These are phyloP conservation scores for Oxyscelio sp. DNA, from an alignment of 2,888 invertebrate species.

Conservation along the genomic window DNA sequence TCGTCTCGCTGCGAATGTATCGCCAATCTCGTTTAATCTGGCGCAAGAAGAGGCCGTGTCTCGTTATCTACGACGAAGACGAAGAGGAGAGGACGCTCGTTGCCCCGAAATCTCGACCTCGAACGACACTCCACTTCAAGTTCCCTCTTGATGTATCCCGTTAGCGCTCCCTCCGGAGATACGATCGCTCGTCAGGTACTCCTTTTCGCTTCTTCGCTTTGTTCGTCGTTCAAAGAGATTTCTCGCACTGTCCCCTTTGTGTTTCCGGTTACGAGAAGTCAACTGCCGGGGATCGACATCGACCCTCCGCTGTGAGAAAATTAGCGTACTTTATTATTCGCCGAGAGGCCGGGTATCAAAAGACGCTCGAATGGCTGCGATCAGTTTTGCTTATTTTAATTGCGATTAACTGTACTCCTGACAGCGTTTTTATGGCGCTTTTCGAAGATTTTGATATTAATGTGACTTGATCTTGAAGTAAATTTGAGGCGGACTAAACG, in stretches of 20 bases:
- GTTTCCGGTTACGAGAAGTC: conserved; percentile 79
- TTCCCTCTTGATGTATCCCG: conserved; percentile 77
- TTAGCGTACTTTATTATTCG: conserved; percentile 56
- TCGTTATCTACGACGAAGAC: conserved; percentile 77
- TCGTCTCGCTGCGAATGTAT: conserved; percentile 63
- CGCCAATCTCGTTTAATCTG: conserved; percentile 75
- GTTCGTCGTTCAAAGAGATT: conserved; percentile 48
- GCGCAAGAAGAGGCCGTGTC: conserved; percentile 72
- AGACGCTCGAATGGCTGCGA: conserved; percentile 3
- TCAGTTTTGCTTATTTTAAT: conserved; percentile 40
- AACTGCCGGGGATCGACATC: conserved; percentile 38
- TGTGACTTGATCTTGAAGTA: conserved; percentile 23
- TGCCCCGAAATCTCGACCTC: conserved; percentile 70
- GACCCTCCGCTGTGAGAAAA: conserved; percentile 67
- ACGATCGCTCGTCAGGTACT: conserved; percentile 78
- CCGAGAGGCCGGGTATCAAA: conserved; percentile 14
- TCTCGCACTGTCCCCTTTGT: conserved; percentile 77
- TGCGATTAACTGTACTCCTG: conserved; percentile 28
- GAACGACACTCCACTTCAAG: conserved; percentile 53
- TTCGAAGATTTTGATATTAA: conserved; percentile 22
- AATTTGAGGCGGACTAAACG: conserved; percentile 29
- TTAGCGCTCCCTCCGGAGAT: conserved; percentile 80
- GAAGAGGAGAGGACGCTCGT: conserved; percentile 67
- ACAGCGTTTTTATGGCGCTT: conserved; percentile 33
- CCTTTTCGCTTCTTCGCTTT: conserved; percentile 60